Percentiles rank a stretch among this genome's conserved stretches.
Evolutionary conservation across 2,113 vertebrate species (phyloP).

Genomic region (Malurus alboscapulatus): DNA sequence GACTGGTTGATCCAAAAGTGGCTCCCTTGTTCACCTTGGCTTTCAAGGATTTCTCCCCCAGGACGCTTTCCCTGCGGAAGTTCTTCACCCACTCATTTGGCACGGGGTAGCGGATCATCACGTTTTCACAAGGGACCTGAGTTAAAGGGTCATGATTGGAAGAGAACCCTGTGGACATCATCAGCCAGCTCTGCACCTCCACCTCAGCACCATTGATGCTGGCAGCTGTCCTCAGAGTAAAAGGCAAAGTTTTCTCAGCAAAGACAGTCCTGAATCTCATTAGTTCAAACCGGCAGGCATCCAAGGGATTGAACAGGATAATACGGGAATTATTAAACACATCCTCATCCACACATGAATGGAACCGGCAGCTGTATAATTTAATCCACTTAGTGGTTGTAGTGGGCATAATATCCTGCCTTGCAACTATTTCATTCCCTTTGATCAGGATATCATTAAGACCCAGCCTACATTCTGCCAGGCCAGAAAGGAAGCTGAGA

Average conservation of each 20-base stretch:
- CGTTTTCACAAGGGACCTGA: slow-evolving; percentile 87
- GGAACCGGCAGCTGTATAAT: slow-evolving; percentile 79
- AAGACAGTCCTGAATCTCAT: slow-evolving; percentile 84
- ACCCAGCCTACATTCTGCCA: slow-evolving; percentile 82
- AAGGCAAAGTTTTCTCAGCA: slow-evolving; percentile 85
- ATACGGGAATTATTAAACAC: slow-evolving; percentile 72
- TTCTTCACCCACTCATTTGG: slow-evolving; percentile 88
- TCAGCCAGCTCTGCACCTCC: slow-evolving; percentile 89
- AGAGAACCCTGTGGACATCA: slow-evolving; percentile 85
- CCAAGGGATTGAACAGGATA: slow-evolving; percentile 82
- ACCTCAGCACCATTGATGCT: slow-evolving; percentile 84
- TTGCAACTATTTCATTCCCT: slow-evolving; percentile 86
- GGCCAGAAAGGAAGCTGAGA: slow-evolving; percentile 84
- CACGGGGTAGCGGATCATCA: slow-evolving; percentile 85
- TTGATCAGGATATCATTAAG: slow-evolving; percentile 86
- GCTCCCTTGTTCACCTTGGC: slow-evolving; percentile 89
- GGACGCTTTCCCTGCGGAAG: slow-evolving; percentile 84
- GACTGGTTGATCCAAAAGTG: slow-evolving; percentile 80
- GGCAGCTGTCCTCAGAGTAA: slow-evolving; percentile 82
- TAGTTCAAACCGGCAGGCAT: slow-evolving; percentile 83
- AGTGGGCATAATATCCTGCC: slow-evolving; percentile 88
- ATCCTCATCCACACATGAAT: slow-evolving; percentile 79
- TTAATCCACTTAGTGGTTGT: slow-evolving; percentile 89
- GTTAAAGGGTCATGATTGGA: slow-evolving; percentile 83
- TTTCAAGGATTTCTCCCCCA: slow-evolving; percentile 87